phyloP scores from a whole-genome alignment of 1,140 invertebrate genomes.

The Brachionus rotundiformis region DNA sequence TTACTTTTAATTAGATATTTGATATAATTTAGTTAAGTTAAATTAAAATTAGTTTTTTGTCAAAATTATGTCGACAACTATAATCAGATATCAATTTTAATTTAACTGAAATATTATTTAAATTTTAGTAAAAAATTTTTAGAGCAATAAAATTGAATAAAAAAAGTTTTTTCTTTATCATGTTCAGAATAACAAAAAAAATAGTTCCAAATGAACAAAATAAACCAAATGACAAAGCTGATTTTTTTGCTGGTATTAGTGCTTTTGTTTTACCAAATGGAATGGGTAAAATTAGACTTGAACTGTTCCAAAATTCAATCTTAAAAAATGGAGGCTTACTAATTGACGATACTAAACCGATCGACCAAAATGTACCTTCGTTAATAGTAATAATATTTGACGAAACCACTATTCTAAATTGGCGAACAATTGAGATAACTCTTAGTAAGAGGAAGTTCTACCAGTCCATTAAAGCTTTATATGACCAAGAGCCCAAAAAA shows the following conservation, averaged over 20 bases:
- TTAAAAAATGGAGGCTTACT: conserved; percentile 57
- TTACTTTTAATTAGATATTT: neutral
- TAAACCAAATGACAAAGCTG: neutral
- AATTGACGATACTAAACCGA: conserved; percentile 50
- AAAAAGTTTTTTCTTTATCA: neutral
- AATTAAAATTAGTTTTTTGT: conserved; percentile 21
- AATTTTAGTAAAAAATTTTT: conserved; percentile 2
- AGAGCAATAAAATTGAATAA: neutral
- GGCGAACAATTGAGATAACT: conserved; percentile 55
- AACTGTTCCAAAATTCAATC: conserved; percentile 59
- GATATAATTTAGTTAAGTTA: conserved; percentile 5
- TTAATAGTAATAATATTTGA: neutral
- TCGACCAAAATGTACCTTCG: neutral
- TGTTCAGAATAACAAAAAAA: conserved; percentile 29
- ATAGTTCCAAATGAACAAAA: neutral
- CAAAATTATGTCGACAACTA: too few relatives aligned
- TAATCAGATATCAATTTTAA: too few relatives aligned
- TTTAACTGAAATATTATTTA: too few relatives aligned
- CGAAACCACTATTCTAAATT: conserved; percentile 55
- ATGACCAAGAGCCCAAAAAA: conserved; percentile 52
- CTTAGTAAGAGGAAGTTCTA: conserved; percentile 55
- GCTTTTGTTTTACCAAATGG: conserved; percentile 54
- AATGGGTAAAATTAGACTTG: conserved; percentile 59
- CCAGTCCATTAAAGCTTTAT: conserved; percentile 57
- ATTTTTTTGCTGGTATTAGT: neutral